Evolutionary conservation across 2,113 vertebrate species (phyloP).

Genomic region (Cololabis saira): DNA sequence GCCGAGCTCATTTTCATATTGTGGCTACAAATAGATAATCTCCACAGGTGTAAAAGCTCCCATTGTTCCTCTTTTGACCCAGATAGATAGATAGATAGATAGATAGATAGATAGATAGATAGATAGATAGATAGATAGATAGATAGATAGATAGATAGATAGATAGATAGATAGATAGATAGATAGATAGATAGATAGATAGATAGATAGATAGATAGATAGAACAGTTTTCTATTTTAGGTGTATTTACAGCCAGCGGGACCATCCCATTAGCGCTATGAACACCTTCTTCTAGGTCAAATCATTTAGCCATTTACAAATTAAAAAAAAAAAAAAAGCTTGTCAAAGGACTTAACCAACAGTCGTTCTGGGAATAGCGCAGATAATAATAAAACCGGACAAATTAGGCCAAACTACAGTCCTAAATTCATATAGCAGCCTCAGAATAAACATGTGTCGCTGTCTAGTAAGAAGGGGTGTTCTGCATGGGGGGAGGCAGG

Average conservation of each 20-base stretch:
- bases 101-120: slow-evolving; percentile 35
- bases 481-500: slow-evolving; percentile 29
- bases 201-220: slow-evolving; percentile 30
- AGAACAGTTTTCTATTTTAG: slow-evolving; percentile 17
- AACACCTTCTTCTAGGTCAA: slow-evolving; percentile 47
- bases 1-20: slow-evolving; percentile 42
- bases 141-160: slow-evolving; percentile 37
- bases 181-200: slow-evolving; percentile 38
- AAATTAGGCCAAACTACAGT: slow-evolving; percentile 63
- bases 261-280: slow-evolving; percentile 12
- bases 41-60: slow-evolving; percentile 30
- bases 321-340: slow-evolving; percentile 55
- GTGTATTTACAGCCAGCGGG: slow-evolving; percentile 37
- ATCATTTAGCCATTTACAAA: slow-evolving; percentile 65
- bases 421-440: slow-evolving; percentile 53
- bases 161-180: slow-evolving; percentile 15
- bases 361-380: slow-evolving; percentile 52
- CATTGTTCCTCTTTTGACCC: slow-evolving; percentile 53
- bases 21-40: slow-evolving; percentile 59
- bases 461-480: slow-evolving; percentile 37
- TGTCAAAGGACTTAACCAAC: slow-evolving; percentile 54
- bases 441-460: slow-evolving; percentile 3
- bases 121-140: slow-evolving; percentile 42
- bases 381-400: slow-evolving; percentile 65
- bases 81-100: slow-evolving; percentile 32